Conservation (phyloP, 2,888 invertebrate species). For the Drosophila nr. perissopoda region DNA sequence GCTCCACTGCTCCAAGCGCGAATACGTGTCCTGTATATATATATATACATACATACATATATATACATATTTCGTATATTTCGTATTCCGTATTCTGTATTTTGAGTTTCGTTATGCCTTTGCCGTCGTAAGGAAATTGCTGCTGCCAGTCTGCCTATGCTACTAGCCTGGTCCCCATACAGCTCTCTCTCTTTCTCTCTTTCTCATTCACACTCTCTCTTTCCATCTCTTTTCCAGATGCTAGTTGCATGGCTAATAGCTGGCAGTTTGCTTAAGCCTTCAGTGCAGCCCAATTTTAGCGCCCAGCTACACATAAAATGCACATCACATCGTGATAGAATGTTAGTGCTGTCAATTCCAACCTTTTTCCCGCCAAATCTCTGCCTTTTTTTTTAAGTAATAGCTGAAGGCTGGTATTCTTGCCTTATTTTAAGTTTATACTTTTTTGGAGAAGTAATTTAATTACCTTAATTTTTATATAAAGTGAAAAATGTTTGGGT, state of each 20-base stretch:
- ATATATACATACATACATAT: not conserved
- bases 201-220: not conserved
- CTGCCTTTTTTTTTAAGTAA: not conserved
- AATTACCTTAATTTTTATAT: not conserved
- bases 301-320: slow-evolving; percentile 40
- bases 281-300: slow-evolving; percentile 32
- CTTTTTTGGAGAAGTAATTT: not conserved
- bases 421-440: not conserved
- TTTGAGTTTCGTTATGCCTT: slow-evolving; percentile 49
- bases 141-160: slow-evolving; percentile 16
- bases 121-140: slow-evolving; percentile 70
- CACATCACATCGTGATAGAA: slow-evolving; percentile 54
- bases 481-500: not conserved
- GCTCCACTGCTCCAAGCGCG: slow-evolving; percentile 38
- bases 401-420: not conserved
- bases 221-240: not conserved
- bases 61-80: slow-evolving; percentile 33
- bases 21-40: slow-evolving; percentile 48
- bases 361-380: not conserved
- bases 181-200: not conserved
- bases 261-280: slow-evolving; percentile 68
- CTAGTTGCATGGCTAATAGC: slow-evolving; percentile 70
- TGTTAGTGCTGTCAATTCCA: not conserved
- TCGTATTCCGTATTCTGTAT: slow-evolving; percentile 47
- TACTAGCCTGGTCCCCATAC: not conserved